A percentile compares a stretch with the other conserved stretches of the same genome.
These are phyloP conservation scores for Babyrousa celebensis DNA, from an alignment of 2,797 vertebrate genomes.

Conservation along the genomic window DNA sequence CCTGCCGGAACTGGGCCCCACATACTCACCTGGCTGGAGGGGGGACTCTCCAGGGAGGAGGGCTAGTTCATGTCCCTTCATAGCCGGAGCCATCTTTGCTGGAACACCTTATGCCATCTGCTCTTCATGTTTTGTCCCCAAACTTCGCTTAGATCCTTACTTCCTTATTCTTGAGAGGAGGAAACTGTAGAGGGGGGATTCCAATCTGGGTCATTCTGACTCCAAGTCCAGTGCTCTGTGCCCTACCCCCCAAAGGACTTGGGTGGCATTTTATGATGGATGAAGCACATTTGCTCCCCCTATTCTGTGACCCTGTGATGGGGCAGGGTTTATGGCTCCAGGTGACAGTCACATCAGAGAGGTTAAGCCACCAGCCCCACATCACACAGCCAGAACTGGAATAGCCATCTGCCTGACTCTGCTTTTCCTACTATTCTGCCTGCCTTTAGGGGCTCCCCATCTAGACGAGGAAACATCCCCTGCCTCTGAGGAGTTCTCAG, in stretches of 20 bases:
- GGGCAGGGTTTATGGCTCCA: not conserved
- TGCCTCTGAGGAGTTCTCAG: not conserved
- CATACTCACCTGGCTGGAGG: not conserved
- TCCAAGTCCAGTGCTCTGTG: not conserved
- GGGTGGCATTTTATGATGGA: not conserved
- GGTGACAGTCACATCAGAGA: not conserved
- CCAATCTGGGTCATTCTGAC: not conserved
- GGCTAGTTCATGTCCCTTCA: rapidly evolving
- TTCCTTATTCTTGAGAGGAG: not conserved
- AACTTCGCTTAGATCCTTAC: not conserved
- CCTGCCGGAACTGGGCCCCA: not conserved
- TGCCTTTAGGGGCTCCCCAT: not conserved
- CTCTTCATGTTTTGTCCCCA: not conserved
- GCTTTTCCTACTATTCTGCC: not conserved
- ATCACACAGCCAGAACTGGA: not conserved
- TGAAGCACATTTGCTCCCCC: not conserved
- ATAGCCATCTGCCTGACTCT: not conserved
- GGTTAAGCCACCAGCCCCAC: not conserved
- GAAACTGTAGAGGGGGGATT: not conserved
- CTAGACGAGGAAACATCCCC: not conserved
- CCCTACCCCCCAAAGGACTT: not conserved
- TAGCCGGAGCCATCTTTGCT: not conserved
- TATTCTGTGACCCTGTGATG: not conserved
- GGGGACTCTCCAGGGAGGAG: not conserved
- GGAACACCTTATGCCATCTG: not conserved